phyloP scores from a whole-genome alignment of 2,113 vertebrate genomes.

The Alces alces region DNA sequence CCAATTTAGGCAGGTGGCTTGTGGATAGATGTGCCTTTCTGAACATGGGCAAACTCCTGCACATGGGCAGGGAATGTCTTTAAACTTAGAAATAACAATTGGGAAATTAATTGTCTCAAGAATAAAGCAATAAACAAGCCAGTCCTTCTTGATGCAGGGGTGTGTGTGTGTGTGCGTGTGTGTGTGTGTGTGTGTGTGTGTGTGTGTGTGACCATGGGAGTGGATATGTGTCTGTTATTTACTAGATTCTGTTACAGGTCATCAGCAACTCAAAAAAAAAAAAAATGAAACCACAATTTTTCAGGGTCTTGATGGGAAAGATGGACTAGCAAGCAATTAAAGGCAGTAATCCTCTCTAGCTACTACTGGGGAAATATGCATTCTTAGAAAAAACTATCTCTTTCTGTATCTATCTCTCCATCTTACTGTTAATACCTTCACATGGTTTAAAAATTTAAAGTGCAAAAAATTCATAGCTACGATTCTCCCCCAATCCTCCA shows the following conservation, averaged over 20 bases:
- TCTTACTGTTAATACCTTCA: not conserved
- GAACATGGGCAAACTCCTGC: not conserved
- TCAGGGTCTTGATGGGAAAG: not conserved
- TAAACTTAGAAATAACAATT: constrained; percentile 18
- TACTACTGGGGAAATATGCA: not conserved
- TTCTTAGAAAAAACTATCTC: not conserved
- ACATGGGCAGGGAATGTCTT: not conserved
- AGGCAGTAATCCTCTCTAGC: not conserved
- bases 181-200: not conserved
- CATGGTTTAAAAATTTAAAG: not conserved
- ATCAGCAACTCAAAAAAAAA: not conserved
- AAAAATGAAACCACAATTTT: not conserved
- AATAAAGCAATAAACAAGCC: not conserved
- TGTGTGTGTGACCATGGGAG: not conserved
- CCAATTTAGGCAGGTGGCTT: not conserved
- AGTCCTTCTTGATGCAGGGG: not conserved
- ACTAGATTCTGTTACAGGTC: not conserved
- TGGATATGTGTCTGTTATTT: not conserved
- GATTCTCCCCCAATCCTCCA: not conserved
- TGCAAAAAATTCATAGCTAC: not conserved
- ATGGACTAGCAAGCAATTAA: not conserved
- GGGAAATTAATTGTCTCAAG: constrained; percentile 7
- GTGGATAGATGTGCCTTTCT: not conserved
- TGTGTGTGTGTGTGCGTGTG: not conserved
- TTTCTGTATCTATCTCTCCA: not conserved